Evolutionary conservation across 2,797 vertebrate species (phyloP), one percentile per base, ranked within the genome.

Genomic region (Neopelma chrysocephalum): DNA sequence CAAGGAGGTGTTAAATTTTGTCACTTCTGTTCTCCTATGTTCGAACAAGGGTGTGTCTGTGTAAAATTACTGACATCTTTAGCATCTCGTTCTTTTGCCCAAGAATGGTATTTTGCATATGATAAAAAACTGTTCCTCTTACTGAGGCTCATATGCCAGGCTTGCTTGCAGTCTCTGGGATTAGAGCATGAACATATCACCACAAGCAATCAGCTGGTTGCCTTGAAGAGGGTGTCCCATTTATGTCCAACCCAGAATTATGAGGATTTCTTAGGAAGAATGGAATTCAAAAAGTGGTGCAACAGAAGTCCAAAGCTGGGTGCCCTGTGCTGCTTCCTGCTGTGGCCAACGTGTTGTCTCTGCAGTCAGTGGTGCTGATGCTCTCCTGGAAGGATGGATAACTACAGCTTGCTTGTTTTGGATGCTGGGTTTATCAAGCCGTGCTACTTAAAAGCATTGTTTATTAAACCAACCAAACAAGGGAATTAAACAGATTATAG

Each of bases 401-500:
- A 60, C 53, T 68, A 45, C 83, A 68, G 15, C 27, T 32, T 10
- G 25, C 54, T 72, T 68, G 10, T 53, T 68, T 66, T 42, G 47
- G 47, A 25, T 92, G 45, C 79, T 73, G 62, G 27, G 15, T 82
- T 95, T 93, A 65, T 94, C 1, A 4, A 94, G 82, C 80, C 50
- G 62, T 82, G 78, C 64, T 84, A 75, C 83, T 93, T 93, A 80
- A 92, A 94, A 94, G 68, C 53, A 47, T 85, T 94, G 91, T 89
- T 97, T 96, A 87, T 91, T 88, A 94, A 93, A 93, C 50, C 66
- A 82, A 38, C 21, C 73, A 82, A 94, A 90, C 87, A 93, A 91
- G 85, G 82, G 95, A 94, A 96, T 97, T 97, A 96, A 94, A 79
- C 54, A 95, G 93, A 95, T 95, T 94, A 96, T 87, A 92, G 82